Evolutionary conservation across 2,888 invertebrate genomes (phyloP), one percentile per base, ranked within the genome.

Genomic region (Eristalinus sepulchralis): DNA sequence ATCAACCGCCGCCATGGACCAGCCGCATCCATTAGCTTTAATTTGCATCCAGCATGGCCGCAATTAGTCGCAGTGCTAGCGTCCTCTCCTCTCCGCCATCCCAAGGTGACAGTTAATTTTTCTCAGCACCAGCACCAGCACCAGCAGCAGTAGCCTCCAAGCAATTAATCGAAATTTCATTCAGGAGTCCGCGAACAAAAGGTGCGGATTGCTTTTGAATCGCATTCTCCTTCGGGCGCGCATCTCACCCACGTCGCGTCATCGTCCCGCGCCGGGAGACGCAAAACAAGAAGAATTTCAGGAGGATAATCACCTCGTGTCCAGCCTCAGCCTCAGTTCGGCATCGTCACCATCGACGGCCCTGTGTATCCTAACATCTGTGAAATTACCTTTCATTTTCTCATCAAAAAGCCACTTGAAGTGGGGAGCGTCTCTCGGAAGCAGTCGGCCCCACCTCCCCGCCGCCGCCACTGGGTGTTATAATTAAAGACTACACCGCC

Each of bases 311-410:
- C 79, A 80, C 79, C 72, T 72, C 70, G 39, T 60, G 79, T 72
- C 67, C 67, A 67, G 67, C n/a, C 31, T 17, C 67, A 60, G 67
- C n/a, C 39, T 17, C 39, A 47, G 60, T 24, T 36, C 6, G 47
- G 47, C 47, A 47, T 70, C 70, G 47, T 64, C 70, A 39, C 47
- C 20, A 4, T 17, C 2, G 22, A 20, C 20, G 17, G 57, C 20
- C 34, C 60, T 53, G n/a, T 62, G 39, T 77, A 53, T 68, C 57
- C 72, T 62, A 73, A 73, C 82, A 89, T 91, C 89, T 89, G 90
- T 89, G 89, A 91, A 91, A 92, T 91, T 92, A 91, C 91, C 91
- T 91, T 92, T 91, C 90, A 91, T 91, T 91, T 91, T 91, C 88
- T 90, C 90, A 90, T 90, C 90, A 91, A 91, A 90, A 90, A 91